Conservation (phyloP, 2,888 invertebrate species). For the Mamestra brassicae region DNA sequence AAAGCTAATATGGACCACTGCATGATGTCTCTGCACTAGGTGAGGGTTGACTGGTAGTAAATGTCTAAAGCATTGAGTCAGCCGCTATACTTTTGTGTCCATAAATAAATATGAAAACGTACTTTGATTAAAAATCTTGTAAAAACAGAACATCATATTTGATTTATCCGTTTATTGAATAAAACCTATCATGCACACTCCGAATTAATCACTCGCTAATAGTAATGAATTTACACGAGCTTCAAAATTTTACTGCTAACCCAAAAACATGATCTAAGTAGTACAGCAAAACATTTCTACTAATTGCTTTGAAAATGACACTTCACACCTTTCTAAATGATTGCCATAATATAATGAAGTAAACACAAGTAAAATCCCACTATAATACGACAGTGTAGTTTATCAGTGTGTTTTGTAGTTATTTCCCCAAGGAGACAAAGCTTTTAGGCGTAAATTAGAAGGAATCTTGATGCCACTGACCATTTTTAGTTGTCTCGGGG, state of each 20-base stretch:
- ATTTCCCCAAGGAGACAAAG: conserved; percentile 63
- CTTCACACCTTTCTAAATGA: conserved; percentile 56
- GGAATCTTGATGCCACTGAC: conserved; percentile 54
- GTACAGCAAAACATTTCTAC: conserved; percentile 1
- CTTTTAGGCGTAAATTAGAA: conserved; percentile 64
- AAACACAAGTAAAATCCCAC: conserved; percentile 27
- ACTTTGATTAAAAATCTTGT: not conserved
- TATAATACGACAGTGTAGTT: conserved; percentile 20
- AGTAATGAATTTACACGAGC: not conserved
- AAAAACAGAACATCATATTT: not conserved
- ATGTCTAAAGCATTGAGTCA: no score
- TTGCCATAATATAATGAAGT: conserved; percentile 39
- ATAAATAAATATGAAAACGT: no score
- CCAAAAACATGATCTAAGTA: no score
- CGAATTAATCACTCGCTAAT: not conserved
- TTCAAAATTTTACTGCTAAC: not conserved
- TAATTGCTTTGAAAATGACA: conserved; percentile 26
- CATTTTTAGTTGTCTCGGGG: conserved; percentile 50
- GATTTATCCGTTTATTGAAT: not conserved
- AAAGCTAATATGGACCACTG: no score
- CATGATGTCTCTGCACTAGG: no score
- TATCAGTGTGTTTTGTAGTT: conserved; percentile 53
- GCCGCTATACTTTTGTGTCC: no score
- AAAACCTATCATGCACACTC: not conserved
- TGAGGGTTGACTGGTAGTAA: no score